Conservation (phyloP, 2,888 invertebrate genomes). For the Drosophila glabriapex region DNA sequence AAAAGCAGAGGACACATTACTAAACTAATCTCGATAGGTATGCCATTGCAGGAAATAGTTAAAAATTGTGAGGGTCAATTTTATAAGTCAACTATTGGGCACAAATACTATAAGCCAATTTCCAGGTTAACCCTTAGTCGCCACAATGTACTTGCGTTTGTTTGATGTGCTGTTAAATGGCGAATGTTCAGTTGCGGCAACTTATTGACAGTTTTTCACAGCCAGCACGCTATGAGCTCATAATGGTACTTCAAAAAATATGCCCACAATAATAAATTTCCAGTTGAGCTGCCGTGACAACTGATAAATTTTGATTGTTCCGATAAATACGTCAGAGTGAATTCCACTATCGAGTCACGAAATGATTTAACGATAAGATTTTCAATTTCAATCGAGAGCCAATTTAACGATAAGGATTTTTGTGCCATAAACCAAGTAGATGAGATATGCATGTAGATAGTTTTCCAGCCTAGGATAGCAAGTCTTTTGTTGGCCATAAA, state of each 20-base stretch:
- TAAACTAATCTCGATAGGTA: not conserved
- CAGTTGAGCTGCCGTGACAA: constrained; percentile 48
- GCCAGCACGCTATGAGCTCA: constrained; percentile 53
- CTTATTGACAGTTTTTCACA: constrained; percentile 50
- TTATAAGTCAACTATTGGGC: not conserved
- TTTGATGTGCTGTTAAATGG: constrained; percentile 72
- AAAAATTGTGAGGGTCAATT: not conserved
- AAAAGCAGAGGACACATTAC: not conserved
- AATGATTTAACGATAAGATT: constrained; percentile 62
- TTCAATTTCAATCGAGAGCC: constrained; percentile 63
- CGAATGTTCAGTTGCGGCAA: constrained; percentile 27
- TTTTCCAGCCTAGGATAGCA: constrained; percentile 17
- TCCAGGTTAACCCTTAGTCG: constrained; percentile 3
- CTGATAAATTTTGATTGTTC: constrained; percentile 49
- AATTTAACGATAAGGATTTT: constrained; percentile 34
- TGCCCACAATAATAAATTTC: constrained; percentile 61
- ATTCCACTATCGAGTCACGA: constrained; percentile 43
- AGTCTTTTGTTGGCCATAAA: constrained; percentile 32
- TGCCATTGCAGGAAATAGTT: not conserved
- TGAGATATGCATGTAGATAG: constrained; percentile 13
- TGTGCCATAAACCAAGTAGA: constrained; percentile 6
- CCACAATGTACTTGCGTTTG: constrained; percentile 11
- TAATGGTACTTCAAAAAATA: constrained; percentile 65
- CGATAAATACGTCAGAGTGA: constrained; percentile 32
- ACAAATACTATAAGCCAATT: not conserved